Base-by-base conservation (phyloP, 2,113 vertebrate species). In the Dasyurus viverrinus region DNA sequence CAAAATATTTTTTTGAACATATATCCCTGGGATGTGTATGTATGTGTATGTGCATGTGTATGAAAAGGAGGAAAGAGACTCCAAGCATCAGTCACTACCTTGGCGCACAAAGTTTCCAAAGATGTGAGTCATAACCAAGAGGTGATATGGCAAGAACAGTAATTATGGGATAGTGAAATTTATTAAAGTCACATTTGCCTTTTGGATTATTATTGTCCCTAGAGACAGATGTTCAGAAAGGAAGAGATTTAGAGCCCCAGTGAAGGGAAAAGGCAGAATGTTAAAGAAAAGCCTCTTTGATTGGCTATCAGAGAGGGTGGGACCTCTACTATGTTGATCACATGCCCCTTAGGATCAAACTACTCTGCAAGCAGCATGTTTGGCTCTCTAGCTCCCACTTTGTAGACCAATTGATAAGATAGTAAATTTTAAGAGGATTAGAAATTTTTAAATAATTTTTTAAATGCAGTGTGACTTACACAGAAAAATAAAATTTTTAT, bases 351-450 rank as follows among this genome's bases (percentile, higher is more conserved):
- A n/a, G 36, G 36, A 19, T 19, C 14, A 76, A 76, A 5, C 60
- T n/a, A 76, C 60, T 4, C 30, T 36, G 8, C 50, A 52, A 52
- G 50, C 30, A n/a, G n/a, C 14, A 14, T 5, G 14, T 6, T 2
- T n/a, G n/a, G n/a, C 19, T 76, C 19, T 84, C 19, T 84, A 84
- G 2, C 7, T 7, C 68, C 19, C 2, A n/a, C 19, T 42, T 42
- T 84, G n/a, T 42, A 84, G 36, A 84, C 68, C 16, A 42, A 48
- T 93, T 16, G 93, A 90, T 95, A 95, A 76, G 94, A 94, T 95
- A 90, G 14, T 76, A 93, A 47, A 94, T 93, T 96, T 96, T 89
- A 96, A 97, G 36, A 42, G 89, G 1, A 95, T 96, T 98, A 96
- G 68, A 93, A 27, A 93, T 96, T 23, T 96, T 96, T 92, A 92